phyloP scores from a whole-genome alignment of 2,888 invertebrate species.

The Patella caerulea region DNA sequence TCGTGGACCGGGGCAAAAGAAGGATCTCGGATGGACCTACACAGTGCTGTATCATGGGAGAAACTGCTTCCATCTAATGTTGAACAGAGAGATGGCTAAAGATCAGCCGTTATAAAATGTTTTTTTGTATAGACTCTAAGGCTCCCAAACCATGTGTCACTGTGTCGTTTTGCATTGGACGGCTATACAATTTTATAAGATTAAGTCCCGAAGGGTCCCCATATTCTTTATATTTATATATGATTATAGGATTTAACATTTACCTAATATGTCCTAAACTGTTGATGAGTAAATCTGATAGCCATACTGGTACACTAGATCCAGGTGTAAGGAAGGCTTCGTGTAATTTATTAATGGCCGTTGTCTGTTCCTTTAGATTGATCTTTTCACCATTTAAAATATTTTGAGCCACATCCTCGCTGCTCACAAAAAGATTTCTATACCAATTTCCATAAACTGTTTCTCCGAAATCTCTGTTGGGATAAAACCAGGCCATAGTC shows the following conservation, averaged over 20 bases:
- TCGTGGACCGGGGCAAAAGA: no score
- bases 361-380: background rate
- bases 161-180: no score
- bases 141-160: no score
- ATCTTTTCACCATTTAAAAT: background rate
- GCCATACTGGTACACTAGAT: background rate
- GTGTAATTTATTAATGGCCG: background rate
- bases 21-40: no score
- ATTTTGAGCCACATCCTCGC: background rate
- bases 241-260: background rate
- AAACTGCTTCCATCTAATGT: no score
- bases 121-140: no score
- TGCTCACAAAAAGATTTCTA: background rate
- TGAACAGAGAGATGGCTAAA: no score
- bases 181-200: no score
- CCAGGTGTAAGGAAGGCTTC: background rate
- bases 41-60: no score
- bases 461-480: background rate
- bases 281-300: background rate
- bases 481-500: background rate
- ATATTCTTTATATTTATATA: no score
- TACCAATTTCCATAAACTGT: slow-evolving; percentile 6
- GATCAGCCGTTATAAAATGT: no score
- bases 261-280: background rate
- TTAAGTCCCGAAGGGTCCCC: no score